Percentiles rank a stretch among this genome's conserved stretches.
Conservation (phyloP, 1,140 invertebrate genomes). For the Oscheius sp. region DNA sequence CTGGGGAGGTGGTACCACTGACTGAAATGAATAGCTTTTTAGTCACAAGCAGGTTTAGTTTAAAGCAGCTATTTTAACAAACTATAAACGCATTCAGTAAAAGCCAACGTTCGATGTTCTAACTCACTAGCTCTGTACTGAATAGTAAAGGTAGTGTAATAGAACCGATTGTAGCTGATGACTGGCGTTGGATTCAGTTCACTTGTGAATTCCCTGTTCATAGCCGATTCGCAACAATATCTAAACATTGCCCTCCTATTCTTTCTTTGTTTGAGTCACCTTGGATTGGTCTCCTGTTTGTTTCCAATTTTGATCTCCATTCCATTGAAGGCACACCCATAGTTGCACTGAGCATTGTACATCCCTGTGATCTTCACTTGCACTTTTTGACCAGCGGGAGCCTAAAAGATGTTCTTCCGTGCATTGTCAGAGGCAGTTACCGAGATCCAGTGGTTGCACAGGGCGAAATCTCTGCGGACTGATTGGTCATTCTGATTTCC, state of each 20-base stretch:
- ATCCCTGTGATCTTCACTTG: neutral
- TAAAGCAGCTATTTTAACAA: neutral
- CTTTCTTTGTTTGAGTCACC: neutral
- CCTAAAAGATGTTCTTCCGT: neutral
- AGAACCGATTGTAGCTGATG: constrained; percentile 2
- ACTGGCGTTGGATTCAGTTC: constrained; percentile 4
- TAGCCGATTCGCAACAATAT: neutral
- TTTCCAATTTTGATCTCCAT: neutral
- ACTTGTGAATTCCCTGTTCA: constrained; percentile 7
- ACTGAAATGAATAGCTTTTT: too few relatives aligned
- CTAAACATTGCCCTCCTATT: neutral
- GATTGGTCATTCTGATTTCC: constrained; percentile 4
- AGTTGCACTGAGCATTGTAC: neutral
- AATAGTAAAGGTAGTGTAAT: neutral
- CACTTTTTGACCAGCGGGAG: constrained; percentile 8
- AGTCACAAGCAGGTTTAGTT: too few relatives aligned
- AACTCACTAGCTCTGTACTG: too few relatives aligned
- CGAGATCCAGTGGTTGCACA: constrained; percentile 21
- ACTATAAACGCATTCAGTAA: neutral
- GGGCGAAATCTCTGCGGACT: neutral
- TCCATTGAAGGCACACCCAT: constrained; percentile 5
- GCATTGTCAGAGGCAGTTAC: neutral
- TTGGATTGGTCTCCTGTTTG: neutral
- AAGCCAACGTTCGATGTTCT: neutral
- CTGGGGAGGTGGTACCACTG: too few relatives aligned